phyloP scores from a whole-genome alignment of 2,113 vertebrate species.

The Spea multiplicata region DNA sequence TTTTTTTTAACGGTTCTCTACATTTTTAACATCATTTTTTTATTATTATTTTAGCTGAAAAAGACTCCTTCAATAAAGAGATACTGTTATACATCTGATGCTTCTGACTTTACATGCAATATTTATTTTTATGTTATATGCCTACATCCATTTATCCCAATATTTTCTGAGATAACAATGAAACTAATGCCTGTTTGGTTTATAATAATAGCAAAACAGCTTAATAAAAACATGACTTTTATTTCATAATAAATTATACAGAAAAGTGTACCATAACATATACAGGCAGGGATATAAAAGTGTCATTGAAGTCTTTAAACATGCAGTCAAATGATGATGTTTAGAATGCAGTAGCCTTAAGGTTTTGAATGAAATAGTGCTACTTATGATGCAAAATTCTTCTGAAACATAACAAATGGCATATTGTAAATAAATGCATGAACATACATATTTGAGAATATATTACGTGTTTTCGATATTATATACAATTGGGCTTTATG shows the following conservation, averaged over 20 bases:
- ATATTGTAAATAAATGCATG: conserved; percentile 1
- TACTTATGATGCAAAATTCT: not conserved
- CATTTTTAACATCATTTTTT: too few species aligned
- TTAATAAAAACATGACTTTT: not conserved
- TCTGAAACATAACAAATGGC: not conserved
- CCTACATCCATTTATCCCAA: not conserved
- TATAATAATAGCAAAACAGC: not conserved
- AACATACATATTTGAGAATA: not conserved
- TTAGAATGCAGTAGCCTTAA: not conserved
- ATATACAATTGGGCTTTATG: conserved; percentile 43
- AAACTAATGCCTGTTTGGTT: not conserved
- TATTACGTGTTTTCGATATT: not conserved
- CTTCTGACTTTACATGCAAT: not conserved
- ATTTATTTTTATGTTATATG: not conserved
- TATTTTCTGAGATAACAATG: not conserved
- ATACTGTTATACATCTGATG: too few species aligned
- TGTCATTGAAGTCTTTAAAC: not conserved
- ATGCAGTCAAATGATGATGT: not conserved
- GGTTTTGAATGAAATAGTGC: not conserved
- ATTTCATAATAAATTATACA: not conserved
- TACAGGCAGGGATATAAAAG: not conserved
- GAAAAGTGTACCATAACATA: not conserved
- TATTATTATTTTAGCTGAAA: too few species aligned
- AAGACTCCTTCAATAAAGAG: too few species aligned
- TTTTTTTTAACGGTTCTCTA: too few species aligned